These are phyloP conservation scores for Chaetodon trifasciatus DNA, from an alignment of 2,797 vertebrate species.

Conservation along the genomic window DNA sequence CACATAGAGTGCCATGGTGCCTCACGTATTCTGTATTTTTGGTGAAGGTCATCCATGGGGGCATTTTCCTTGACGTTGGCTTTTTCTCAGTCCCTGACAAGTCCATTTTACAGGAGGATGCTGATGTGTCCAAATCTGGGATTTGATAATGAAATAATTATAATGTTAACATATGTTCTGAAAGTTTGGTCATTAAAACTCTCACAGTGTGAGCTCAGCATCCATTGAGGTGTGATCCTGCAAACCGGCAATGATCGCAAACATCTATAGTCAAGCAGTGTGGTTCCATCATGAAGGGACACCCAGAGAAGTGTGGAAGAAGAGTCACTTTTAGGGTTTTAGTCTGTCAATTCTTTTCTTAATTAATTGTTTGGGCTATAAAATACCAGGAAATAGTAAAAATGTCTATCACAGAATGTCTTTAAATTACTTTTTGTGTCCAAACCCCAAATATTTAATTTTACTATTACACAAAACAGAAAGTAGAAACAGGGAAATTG, in stretches of 20 bases:
- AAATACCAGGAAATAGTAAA: neutral
- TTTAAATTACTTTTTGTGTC: neutral
- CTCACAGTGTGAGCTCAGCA: neutral
- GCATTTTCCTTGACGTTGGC: neutral
- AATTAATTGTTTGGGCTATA: neutral
- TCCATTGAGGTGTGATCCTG: neutral
- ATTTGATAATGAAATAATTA: neutral
- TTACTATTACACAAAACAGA: neutral
- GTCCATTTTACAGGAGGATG: neutral
- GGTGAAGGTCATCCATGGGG: constrained; percentile 36
- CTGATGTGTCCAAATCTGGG: neutral
- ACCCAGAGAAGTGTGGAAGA: neutral
- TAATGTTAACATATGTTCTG: neutral
- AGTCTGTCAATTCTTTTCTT: neutral
- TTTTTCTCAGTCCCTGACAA: neutral
- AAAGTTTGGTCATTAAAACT: neutral
- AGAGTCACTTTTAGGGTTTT: neutral
- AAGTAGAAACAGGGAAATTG: neutral
- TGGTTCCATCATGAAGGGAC: neutral
- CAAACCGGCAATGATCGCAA: neutral
- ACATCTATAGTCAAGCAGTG: neutral
- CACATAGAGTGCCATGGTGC: neutral
- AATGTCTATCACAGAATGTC: neutral
- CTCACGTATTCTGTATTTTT: neutral
- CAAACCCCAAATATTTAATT: neutral